These are phyloP conservation scores for Plutella xylostella DNA, from an alignment of 2,888 invertebrate species.

Conservation along the genomic window DNA sequence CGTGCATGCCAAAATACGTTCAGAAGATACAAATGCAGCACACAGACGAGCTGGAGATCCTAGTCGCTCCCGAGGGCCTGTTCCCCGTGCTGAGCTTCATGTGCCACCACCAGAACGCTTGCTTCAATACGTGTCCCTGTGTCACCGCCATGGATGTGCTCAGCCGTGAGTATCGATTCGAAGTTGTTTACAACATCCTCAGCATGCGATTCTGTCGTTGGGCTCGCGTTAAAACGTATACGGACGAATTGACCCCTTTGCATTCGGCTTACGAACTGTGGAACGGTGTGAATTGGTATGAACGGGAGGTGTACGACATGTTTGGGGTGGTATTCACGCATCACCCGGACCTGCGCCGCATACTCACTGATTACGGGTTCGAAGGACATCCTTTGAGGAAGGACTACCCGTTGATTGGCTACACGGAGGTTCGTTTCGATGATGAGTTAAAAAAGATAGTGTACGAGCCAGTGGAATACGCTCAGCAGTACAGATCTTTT, in stretches of 20 bases:
- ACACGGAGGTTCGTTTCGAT: slow-evolving; percentile 54
- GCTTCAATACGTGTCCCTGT: slow-evolving; percentile 38
- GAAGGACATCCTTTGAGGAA: slow-evolving; percentile 54
- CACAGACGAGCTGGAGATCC: slow-evolving; percentile 46
- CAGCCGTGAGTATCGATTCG: slow-evolving; percentile 43
- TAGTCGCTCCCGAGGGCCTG: slow-evolving; percentile 47
- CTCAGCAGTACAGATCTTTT: slow-evolving; percentile 43
- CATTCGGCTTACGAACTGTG: slow-evolving; percentile 40
- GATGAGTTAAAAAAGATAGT: slow-evolving; percentile 55
- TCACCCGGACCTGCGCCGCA: slow-evolving; percentile 53
- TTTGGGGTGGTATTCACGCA: slow-evolving; percentile 50
- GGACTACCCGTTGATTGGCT: slow-evolving; percentile 53
- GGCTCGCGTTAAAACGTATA: slow-evolving; percentile 46
- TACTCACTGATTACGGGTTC: slow-evolving; percentile 58
- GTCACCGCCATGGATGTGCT: slow-evolving; percentile 54
- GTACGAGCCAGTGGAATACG: slow-evolving; percentile 51
- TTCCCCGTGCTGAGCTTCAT: slow-evolving; percentile 43
- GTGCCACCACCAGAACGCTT: slow-evolving; percentile 46
- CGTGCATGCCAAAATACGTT: slow-evolving; percentile 53
- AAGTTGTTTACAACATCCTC: slow-evolving; percentile 41
- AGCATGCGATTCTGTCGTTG: slow-evolving; percentile 40
- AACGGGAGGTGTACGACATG: slow-evolving; percentile 57
- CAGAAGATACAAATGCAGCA: slow-evolving; percentile 54
- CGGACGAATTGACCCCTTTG: slow-evolving; percentile 52
- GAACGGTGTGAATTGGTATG: slow-evolving; percentile 34